Evolutionary conservation across 2,888 invertebrate genomes (phyloP), one percentile per base, ranked within the genome.

Genomic region (Agrochola circellaris): DNA sequence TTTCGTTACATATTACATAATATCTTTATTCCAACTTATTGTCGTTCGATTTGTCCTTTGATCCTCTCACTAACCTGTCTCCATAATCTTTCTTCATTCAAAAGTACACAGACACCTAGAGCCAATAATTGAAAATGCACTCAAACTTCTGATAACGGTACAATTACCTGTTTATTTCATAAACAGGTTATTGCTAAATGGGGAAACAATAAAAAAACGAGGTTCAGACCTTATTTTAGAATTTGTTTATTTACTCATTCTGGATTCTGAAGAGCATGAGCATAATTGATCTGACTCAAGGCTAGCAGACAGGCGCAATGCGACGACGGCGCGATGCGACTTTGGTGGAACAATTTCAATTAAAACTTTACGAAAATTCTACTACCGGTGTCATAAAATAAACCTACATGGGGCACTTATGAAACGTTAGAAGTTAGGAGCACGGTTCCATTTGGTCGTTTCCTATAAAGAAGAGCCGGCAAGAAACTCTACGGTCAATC

Each of bases 101-200:
- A 54, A 69, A 45, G 34, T 26, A 54, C 51, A 69, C 34, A 45
- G 8, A 34, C 42, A 1, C 1, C 17, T 20, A 34, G 9, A 2
- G 23, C 5, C 2, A 62, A 62, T 62, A 17, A n/a, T 69, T 77
- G 61, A 34, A 17, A 62, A 11, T 38, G 54, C 69, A 62, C 61
- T 69, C 38, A 30, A 62, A 45, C 45, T 23, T 60, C 20, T 26
- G 68, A 77, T 77, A 70, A 62, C 17, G 15, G 42, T 62, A 23
- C 34, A 54, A 23, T 38, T 30, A 74, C 48, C 13, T 54, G 42
- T 30, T 42, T 0, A 48, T 51, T 60, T 74, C 23, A 48, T 42
- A 38, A 13, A n/a, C 56, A 13, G 15, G n/a, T n/a, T n/a, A 48
- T 26, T 8, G 5, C 26, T 9, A n/a, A 56, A 56, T 13, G 56